phyloP scores from a whole-genome alignment of 2,113 vertebrate genomes.

The Symphodus melops region DNA sequence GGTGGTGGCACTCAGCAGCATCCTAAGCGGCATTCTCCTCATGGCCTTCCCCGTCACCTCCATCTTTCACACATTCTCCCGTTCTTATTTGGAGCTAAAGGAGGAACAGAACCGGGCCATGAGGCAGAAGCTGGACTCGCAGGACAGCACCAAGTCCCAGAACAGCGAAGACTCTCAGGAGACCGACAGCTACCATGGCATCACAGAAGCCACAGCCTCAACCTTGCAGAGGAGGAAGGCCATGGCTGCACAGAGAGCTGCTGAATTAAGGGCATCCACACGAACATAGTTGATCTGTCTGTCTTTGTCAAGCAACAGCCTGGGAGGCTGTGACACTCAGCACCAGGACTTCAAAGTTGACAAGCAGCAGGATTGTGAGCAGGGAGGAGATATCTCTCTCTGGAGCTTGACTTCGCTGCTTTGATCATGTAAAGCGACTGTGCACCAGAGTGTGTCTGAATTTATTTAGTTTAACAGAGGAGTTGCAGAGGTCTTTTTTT shows the following conservation, averaged over 20 bases:
- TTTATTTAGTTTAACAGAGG: conserved; percentile 34
- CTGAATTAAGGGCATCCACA: conserved; percentile 55
- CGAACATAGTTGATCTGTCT: conserved; percentile 51
- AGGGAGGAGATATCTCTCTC: conserved; percentile 29
- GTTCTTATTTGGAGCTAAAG: conserved; percentile 94
- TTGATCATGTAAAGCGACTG: conserved; percentile 32
- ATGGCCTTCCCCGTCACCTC: conserved; percentile 97
- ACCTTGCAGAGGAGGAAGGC: conserved; percentile 60
- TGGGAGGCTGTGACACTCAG: conserved; percentile 14
- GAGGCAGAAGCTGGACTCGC: conserved; percentile 81
- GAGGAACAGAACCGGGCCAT: conserved; percentile 88
- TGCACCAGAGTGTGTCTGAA: conserved; percentile 40
- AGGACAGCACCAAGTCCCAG: conserved; percentile 85
- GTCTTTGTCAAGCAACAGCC: conserved; percentile 20
- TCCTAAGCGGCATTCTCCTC: conserved; percentile 96
- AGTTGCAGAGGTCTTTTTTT: conserved; percentile 23
- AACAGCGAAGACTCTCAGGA: conserved; percentile 83
- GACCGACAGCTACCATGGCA: conserved; percentile 61
- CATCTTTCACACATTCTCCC: conserved; percentile 98
- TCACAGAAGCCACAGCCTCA: conserved; percentile 52
- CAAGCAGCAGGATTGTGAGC: conserved; percentile 37
- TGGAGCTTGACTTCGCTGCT: conserved; percentile 28
- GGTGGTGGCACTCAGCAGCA: conserved; percentile 96
- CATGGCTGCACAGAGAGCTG: conserved; percentile 51
- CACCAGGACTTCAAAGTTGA: conserved; percentile 45